These are phyloP conservation scores for Doryteuthis pealeii DNA, from an alignment of 1,140 invertebrate genomes.

Conservation along the genomic window DNA sequence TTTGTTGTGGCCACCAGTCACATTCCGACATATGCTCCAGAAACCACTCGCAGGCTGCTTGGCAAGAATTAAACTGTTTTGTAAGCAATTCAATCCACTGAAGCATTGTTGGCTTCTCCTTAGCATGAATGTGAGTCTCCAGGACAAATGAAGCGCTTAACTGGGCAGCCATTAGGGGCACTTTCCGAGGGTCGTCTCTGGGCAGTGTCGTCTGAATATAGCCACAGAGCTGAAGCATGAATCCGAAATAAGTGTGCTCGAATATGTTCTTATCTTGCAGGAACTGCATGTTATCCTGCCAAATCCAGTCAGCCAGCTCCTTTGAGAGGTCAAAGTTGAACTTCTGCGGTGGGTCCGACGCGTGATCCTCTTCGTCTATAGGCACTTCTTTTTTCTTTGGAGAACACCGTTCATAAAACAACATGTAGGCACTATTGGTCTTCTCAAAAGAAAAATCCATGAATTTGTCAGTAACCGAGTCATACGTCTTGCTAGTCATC, in stretches of 20 bases:
- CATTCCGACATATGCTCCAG: conserved; percentile 87
- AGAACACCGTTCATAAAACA: conserved; percentile 85
- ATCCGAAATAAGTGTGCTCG: conserved; percentile 93
- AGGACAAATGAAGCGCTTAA: conserved; percentile 92
- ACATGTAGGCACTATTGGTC: conserved; percentile 96
- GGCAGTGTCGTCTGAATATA: conserved; percentile 87
- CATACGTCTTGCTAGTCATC: conserved; percentile 96
- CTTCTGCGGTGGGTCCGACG: conserved; percentile 29
- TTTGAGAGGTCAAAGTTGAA: conserved; percentile 55
- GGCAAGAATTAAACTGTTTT: conserved; percentile 91
- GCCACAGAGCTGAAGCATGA: conserved; percentile 94
- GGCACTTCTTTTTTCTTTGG: conserved; percentile 33
- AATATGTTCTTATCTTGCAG: conserved; percentile 94
- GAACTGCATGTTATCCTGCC: conserved; percentile 94
- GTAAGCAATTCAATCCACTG: conserved; percentile 94
- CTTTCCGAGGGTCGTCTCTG: conserved; percentile 71
- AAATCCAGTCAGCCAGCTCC: conserved; percentile 66
- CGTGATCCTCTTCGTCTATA: conserved; percentile 22
- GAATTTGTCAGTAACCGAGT: conserved; percentile 93
- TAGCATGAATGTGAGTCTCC: conserved; percentile 94
- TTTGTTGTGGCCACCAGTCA: conserved; percentile 93
- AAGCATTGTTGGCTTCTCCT: conserved; percentile 96
- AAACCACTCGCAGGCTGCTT: conserved; percentile 88
- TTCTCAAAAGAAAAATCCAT: conserved; percentile 98
- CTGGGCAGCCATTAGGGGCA: conserved; percentile 81